Base-by-base conservation (phyloP, 2,113 vertebrate genomes). In the Fulica atra region DNA sequence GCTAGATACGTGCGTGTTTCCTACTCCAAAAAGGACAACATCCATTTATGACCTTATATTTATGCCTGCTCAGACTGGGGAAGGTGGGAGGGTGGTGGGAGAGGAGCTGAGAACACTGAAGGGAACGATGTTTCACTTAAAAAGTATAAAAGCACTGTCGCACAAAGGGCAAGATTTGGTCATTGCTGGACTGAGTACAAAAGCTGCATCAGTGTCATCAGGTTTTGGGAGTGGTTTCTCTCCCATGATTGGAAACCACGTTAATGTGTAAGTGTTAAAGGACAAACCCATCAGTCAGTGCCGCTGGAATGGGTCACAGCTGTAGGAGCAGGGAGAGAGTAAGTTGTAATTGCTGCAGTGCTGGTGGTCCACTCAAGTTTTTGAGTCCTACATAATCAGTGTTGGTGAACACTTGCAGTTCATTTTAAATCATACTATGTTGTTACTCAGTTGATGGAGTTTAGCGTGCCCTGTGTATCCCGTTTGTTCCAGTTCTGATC, bases 401-500 rank as follows among this genome's bases (percentile, higher is more conserved):
- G 48, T 65, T 64, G 38, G 38, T 53, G 86, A 92, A 71, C 57
- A 25, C 86, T 94, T 89, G 54, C 53, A 88, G 60, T 95, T 95
- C 21, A 17, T 86, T 94, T 93, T n/a, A 80, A 81, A 54, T 84
- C 76, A 51, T 35, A 35, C 61, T 69, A 14, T 44, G 66, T 72
- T 96, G 69, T 89, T 93, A 59, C 12, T 89, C 65, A 57, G 29
- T 28, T 78, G 83, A 77, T 64, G 66, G 83, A 91, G 70, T 89
- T 96, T 59, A 89, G 83, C 70, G 29, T 72, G 86, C 85, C 68
- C 64, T 54, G 56, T 76, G 60, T 96, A 92, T 87, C 78, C 68
- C n/a, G 20, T 81, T 95, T 86, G 78, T 92, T 90, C 35, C 78
- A 87, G 79, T 80, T 95, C 78, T 81, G 83, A 90, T 90, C 84